Evolutionary conservation across 1,140 invertebrate genomes (phyloP), one percentile per base, ranked within the genome.

Genomic region (Sycobia sp.): DNA sequence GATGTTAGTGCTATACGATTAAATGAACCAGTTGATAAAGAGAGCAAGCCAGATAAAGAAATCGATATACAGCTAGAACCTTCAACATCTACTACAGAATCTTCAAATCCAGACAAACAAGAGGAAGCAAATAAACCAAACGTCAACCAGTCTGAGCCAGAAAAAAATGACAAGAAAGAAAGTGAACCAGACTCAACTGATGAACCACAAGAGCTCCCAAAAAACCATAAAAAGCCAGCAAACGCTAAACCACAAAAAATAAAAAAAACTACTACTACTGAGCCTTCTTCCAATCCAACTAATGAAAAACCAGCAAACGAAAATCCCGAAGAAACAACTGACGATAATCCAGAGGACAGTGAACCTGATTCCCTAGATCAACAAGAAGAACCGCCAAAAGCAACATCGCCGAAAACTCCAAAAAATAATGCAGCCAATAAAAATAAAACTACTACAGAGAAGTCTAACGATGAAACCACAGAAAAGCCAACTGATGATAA

Each of bases 361-460:
- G 53, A 53, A 18, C n/a, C 49, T 36, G 49, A 54, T 39, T n/a
- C 51, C 8, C 22, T 36, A 39, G 22, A 54, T 2, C 9, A 38
- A 14, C 16, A 25, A 22, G 32, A 36, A 9, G 27, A 32, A 8
- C 51, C 53, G 1, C 55, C 55, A 34, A 47, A 57, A 46, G 4
- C 13, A 1, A 57, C 32, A 18, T 22, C 32, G 18, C 10, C 50
- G 32, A 36, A 34, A 22, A 16, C 2, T 20, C 49, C 46, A 27
- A 49, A 46, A 46, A 18, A 7, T 14, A 46, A 46, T 9, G 7
- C 16, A 46, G 18, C 16, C 5, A 46, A 43, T 16, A 23, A 39
- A 51, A 50, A 29, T 4, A 61, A 46, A 23, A 11, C 59, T 3
- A 61, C 59, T 8, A 53, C 36, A 4, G 9, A 22, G 13, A 14